These are phyloP conservation scores for Trinectes maculatus DNA, from an alignment of 2,113 vertebrate species.

Conservation along the genomic window DNA sequence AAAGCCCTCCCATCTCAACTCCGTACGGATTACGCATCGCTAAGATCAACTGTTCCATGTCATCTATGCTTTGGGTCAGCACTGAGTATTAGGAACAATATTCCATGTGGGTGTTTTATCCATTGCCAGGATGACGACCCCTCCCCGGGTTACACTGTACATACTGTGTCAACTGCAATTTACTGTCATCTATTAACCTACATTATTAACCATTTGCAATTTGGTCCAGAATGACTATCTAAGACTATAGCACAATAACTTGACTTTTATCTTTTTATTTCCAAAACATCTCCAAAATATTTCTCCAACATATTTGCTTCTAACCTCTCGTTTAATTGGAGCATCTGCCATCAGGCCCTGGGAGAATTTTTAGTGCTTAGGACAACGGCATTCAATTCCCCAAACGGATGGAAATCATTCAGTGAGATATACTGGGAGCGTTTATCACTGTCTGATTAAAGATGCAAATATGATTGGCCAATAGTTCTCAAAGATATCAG, in stretches of 20 bases:
- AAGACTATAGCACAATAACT: not conserved
- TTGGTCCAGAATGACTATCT: not conserved
- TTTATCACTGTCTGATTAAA: constrained; percentile 46
- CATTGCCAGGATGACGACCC: constrained; percentile 27
- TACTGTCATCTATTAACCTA: constrained; percentile 25
- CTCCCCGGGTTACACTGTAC: constrained; percentile 18
- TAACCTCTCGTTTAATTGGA: constrained; percentile 31
- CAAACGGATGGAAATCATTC: constrained; percentile 54
- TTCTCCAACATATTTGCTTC: constrained; percentile 21
- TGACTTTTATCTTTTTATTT: not conserved
- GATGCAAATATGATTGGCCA: constrained; percentile 26
- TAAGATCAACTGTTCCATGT: constrained; percentile 52
- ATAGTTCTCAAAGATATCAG: constrained; percentile 4
- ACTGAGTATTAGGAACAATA: constrained; percentile 51
- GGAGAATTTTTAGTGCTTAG: constrained; percentile 52
- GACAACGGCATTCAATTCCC: constrained; percentile 55
- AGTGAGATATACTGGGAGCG: constrained; percentile 29
- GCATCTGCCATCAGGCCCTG: constrained; percentile 33
- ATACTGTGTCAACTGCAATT: constrained; percentile 29
- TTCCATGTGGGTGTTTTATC: constrained; percentile 45
- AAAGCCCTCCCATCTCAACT: constrained; percentile 58
- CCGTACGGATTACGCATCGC: constrained; percentile 71
- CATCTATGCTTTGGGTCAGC: constrained; percentile 33
- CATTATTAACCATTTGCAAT: constrained; percentile 15
- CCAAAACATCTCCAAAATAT: not conserved